Evolutionary conservation across 2,888 invertebrate genomes (phyloP).

Genomic region (Ganaspis brasiliensis): DNA sequence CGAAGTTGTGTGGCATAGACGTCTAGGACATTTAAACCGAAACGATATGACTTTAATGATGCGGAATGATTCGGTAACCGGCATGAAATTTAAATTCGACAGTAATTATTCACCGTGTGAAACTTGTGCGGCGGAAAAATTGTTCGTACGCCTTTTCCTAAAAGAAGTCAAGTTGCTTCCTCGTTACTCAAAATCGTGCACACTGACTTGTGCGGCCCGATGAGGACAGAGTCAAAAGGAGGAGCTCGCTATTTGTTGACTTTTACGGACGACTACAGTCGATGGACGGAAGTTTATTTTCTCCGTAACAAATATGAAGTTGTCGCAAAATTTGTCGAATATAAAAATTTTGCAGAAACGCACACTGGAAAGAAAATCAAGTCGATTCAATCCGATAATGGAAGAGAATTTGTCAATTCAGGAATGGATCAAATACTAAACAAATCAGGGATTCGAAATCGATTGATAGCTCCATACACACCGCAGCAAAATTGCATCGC

Average conservation of each 20-base stretch:
- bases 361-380: constrained; percentile 57
- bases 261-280: constrained; percentile 62
- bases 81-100: not conserved
- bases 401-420: constrained; percentile 45
- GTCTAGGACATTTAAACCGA: not conserved
- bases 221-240: constrained; percentile 53
- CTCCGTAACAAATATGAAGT: constrained; percentile 57
- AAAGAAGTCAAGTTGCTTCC: not conserved
- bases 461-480: constrained; percentile 17
- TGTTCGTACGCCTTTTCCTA: constrained; percentile 47
- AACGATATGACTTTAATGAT: not conserved
- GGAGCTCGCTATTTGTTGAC: constrained; percentile 60
- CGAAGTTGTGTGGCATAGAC: not conserved
- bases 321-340: constrained; percentile 53
- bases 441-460: constrained; percentile 21
- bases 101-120: constrained; percentile 27
- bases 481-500: constrained; percentile 18
- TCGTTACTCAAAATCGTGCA: constrained; percentile 42
- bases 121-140: constrained; percentile 47
- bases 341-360: constrained; percentile 55
- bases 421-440: constrained; percentile 46
- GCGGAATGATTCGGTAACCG: not conserved
- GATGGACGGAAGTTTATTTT: constrained; percentile 60
- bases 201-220: constrained; percentile 53
- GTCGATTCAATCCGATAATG: constrained; percentile 50